A percentile compares a stretch with the other conserved stretches of the same genome.
phyloP scores from a whole-genome alignment of 2,888 invertebrate species.

The Siphonodentalium dalli region DNA sequence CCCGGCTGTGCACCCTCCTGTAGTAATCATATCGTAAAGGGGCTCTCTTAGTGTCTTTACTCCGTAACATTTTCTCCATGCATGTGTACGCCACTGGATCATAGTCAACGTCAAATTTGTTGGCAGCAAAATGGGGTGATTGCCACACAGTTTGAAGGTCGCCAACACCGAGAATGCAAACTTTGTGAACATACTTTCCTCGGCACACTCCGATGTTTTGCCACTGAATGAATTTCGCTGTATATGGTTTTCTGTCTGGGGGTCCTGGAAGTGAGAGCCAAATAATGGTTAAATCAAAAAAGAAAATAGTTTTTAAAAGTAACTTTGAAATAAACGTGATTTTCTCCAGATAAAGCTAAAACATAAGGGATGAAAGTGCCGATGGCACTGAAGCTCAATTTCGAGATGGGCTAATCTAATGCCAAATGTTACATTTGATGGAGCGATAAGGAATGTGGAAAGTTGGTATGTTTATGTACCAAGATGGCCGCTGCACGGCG shows the following conservation, averaged over 20 bases:
- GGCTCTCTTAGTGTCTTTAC: too few relatives aligned
- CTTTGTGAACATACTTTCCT: slow-evolving; percentile 32
- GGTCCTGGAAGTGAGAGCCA: slow-evolving; percentile 26
- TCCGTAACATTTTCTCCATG: slow-evolving; percentile 43
- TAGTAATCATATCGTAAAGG: too few relatives aligned
- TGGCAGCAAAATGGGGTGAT: slow-evolving; percentile 53
- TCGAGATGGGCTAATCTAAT: too few relatives aligned
- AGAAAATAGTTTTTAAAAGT: not conserved
- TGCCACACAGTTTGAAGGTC: slow-evolving; percentile 45
- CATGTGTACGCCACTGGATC: slow-evolving; percentile 56
- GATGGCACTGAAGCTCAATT: too few relatives aligned
- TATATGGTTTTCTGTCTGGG: slow-evolving; percentile 28
- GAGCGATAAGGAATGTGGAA: too few relatives aligned
- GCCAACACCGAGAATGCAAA: slow-evolving; percentile 47
- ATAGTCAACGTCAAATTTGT: slow-evolving; percentile 56
- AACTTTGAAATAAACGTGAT: not conserved
- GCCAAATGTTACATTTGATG: too few relatives aligned
- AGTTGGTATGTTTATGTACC: too few relatives aligned
- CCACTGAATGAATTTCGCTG: slow-evolving; percentile 38
- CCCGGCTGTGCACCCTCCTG: too few relatives aligned
- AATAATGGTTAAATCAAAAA: too few relatives aligned
- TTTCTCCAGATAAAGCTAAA: not conserved
- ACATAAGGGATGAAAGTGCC: not conserved
- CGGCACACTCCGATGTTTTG: slow-evolving; percentile 16
- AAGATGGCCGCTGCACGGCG: too few relatives aligned